phyloP scores from a whole-genome alignment of 2,888 invertebrate species.

The Pediacus dermestoides region DNA sequence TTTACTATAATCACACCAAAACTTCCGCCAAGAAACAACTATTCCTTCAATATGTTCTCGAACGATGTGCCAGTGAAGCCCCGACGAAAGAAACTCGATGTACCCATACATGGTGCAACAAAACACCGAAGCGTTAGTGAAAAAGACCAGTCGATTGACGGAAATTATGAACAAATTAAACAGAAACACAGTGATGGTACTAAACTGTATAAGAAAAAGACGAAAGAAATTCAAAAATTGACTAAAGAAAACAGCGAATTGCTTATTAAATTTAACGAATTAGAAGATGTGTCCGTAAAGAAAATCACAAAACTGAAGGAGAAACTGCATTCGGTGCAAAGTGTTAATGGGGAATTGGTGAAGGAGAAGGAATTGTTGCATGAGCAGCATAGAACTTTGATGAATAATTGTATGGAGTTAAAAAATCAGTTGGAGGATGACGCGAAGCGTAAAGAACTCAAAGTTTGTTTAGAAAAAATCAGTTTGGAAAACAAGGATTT shows the following conservation, averaged over 20 bases:
- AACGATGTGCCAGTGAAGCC: slow-evolving; percentile 26
- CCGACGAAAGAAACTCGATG: slow-evolving; percentile 36
- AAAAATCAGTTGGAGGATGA: slow-evolving; percentile 53
- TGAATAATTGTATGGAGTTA: slow-evolving; percentile 54
- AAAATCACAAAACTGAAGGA: slow-evolving; percentile 62
- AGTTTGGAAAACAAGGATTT: slow-evolving; percentile 53
- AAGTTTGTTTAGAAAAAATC: slow-evolving; percentile 53
- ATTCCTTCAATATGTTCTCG: too few relatives aligned
- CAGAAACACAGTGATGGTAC: too few relatives aligned
- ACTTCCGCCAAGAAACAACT: neutral
- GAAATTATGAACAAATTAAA: too few relatives aligned
- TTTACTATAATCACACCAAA: slow-evolving; percentile 25
- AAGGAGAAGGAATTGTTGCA: slow-evolving; percentile 60
- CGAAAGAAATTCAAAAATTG: slow-evolving; percentile 54
- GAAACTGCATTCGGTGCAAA: slow-evolving; percentile 57
- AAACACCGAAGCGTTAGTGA: too few relatives aligned
- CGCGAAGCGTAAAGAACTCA: slow-evolving; percentile 47
- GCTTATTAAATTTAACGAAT: slow-evolving; percentile 53
- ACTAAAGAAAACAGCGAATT: slow-evolving; percentile 55
- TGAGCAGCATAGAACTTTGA: slow-evolving; percentile 52
- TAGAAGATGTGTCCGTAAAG: slow-evolving; percentile 51
- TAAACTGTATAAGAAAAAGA: too few relatives aligned
- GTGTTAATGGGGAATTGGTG: slow-evolving; percentile 60
- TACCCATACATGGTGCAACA: slow-evolving; percentile 41
- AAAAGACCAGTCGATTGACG: too few relatives aligned